Evolutionary conservation across 2,113 vertebrate species (phyloP).

Genomic region (Rhineura floridana): DNA sequence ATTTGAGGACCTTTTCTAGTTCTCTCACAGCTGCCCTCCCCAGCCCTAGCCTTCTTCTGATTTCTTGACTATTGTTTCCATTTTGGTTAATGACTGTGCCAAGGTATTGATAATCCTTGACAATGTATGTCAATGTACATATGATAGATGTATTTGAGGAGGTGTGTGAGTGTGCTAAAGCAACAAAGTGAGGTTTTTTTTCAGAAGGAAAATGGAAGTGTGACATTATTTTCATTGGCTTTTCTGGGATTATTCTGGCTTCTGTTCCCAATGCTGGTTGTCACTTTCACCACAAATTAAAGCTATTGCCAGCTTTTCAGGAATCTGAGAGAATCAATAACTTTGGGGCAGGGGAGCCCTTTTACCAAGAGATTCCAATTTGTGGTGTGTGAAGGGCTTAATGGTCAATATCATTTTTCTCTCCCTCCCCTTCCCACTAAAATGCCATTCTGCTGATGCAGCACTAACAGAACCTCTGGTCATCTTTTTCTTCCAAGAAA

Average conservation of each 20-base stretch:
- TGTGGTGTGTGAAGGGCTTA: constrained; percentile 31
- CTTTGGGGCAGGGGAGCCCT: accelerated
- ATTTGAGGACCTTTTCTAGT: no score
- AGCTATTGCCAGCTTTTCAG: neutral
- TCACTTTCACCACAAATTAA: neutral
- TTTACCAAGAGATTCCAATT: constrained; percentile 12
- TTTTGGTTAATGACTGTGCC: no score
- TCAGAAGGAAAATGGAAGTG: neutral
- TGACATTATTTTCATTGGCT: neutral
- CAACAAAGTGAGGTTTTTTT: neutral
- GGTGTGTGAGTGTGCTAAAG: neutral
- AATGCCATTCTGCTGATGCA: constrained; percentile 22
- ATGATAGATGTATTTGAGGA: no score
- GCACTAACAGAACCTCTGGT: neutral
- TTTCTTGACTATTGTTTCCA: no score
- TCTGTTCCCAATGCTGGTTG: no score
- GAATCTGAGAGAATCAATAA: constrained; percentile 9
- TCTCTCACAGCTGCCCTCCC: no score
- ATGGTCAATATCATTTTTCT: constrained; percentile 8
- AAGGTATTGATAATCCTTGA: no score
- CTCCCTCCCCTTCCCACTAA: neutral
- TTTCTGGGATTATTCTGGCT: neutral
- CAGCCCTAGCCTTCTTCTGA: no score
- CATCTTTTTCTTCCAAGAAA: constrained; percentile 32
- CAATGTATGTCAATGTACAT: no score